Conservation (phyloP, 2,113 vertebrate genomes). For the Eretmochelys imbricata region DNA sequence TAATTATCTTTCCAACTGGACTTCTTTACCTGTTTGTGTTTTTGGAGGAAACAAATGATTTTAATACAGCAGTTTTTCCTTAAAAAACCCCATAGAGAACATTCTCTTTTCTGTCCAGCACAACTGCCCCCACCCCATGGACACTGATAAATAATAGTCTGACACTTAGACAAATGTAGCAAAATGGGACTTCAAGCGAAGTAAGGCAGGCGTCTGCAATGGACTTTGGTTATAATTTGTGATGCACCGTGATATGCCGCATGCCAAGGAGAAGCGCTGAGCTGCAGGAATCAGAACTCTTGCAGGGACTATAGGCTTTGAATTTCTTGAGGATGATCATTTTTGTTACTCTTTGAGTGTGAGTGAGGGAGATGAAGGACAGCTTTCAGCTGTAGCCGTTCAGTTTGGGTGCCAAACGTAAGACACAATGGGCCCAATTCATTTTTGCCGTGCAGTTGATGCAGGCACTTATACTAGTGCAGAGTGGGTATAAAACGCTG, state of each 20-base stretch:
- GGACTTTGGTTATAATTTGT: neutral
- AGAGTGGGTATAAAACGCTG: neutral
- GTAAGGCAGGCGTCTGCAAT: fast-evolving
- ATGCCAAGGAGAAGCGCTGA: fast-evolving
- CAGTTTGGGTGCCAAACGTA: neutral
- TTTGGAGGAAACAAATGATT: neutral
- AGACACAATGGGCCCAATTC: neutral
- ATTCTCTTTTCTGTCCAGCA: neutral
- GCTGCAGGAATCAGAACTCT: neutral
- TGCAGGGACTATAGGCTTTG: neutral
- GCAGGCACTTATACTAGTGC: neutral
- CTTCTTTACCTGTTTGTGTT: neutral
- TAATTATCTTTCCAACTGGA: neutral
- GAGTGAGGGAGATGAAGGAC: neutral
- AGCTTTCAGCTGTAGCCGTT: neutral
- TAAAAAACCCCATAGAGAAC: neutral
- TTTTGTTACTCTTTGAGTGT: neutral
- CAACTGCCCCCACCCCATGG: neutral
- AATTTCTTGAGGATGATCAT: fast-evolving
- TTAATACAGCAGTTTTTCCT: neutral
- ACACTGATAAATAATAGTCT: neutral
- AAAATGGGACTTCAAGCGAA: neutral
- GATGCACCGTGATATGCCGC: fast-evolving
- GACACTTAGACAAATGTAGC: constrained; percentile 7
- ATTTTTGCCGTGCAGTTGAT: neutral